Conservation (phyloP, 2,888 invertebrate genomes). For the Papilio gigon region DNA sequence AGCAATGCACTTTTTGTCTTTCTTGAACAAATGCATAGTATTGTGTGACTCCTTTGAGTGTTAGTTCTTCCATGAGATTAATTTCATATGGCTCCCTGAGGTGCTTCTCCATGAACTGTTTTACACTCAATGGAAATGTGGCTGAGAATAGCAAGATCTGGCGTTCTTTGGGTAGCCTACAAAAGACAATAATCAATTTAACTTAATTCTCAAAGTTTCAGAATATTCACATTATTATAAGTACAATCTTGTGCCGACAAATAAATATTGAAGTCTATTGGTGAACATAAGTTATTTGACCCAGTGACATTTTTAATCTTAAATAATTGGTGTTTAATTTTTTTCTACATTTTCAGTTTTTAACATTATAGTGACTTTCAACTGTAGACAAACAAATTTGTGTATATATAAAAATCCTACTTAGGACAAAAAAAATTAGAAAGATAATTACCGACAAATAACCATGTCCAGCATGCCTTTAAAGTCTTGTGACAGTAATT, state of each 20-base stretch:
- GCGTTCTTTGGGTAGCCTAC: constrained; percentile 94
- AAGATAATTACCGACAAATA: constrained; percentile 84
- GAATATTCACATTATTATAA: not conserved
- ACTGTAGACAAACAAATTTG: not conserved
- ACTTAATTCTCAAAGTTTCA: not conserved
- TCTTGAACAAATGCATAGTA: constrained; percentile 99
- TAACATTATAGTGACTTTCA: too few relatives aligned
- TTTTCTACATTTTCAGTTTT: too few relatives aligned
- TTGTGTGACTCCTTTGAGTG: constrained; percentile 99
- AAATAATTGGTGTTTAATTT: too few relatives aligned
- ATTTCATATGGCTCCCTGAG: constrained; percentile 99
- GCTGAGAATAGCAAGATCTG: constrained; percentile 99
- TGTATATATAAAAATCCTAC: not conserved
- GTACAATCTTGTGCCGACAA: not conserved
- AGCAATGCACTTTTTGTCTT: constrained; percentile 99
- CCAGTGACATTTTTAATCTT: too few relatives aligned
- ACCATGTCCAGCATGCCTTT: constrained; percentile 99
- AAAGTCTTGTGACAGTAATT: constrained; percentile 99
- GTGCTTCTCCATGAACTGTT: constrained; percentile 99
- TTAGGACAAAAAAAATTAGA: constrained; percentile 1
- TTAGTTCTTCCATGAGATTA: constrained; percentile 99
- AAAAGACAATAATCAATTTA: constrained; percentile 45
- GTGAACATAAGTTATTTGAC: not conserved
- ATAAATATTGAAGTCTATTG: not conserved
- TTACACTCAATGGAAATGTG: constrained; percentile 99